Evolutionary conservation across 92 coral and sea anemone genomes (phyloP), one percentile per base, ranked within the genome.

Genomic region (Palythoa grandiflora): DNA sequence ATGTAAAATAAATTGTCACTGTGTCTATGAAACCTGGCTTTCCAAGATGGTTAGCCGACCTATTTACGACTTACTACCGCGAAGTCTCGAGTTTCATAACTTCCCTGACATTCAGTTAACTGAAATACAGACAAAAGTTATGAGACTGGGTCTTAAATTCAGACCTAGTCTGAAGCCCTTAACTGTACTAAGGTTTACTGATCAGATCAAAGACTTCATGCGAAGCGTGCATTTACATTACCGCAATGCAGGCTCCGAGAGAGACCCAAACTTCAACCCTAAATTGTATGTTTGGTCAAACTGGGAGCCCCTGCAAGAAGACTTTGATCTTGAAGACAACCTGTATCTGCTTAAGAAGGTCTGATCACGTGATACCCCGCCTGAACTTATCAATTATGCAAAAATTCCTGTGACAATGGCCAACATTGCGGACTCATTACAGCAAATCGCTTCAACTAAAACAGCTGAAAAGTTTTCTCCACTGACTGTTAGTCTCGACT

Each of bases 31-130:
- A 48, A 83, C 76, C 37, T 39, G 91, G 88, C 75, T 84, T 39
- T 83, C 54, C 55, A 83, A 60, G 55, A 61, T 89, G 91, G 91
- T 88, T 9, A 83, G 60, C 83, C 88, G 71, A 76, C 92, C 89
- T 20, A 19, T 68, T n/a, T 0, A 68, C 36, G 73, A 68, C 38
- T 68, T 68, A 13, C 7, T 60, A 13, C 68, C 68, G 79, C 87
- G 86, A 15, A 85, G 77, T 68, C 68, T 38, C 53, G 92, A 89
- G 71, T 76, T 89, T 80, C 92, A 81, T 38, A 87, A 87, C 63
- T 76, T 87, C 17, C 9, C 88, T 10, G 63, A 16, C 63, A 55
- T 55, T 16, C 63, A 55, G 15, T 16, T 55, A 11, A 10, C 63
- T 10, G 63, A 44, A 11, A 16, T 10, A 16, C 63, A 55, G 63